phyloP scores from a whole-genome alignment of 2,113 vertebrate species.

The Pteruthius melanotis region DNA sequence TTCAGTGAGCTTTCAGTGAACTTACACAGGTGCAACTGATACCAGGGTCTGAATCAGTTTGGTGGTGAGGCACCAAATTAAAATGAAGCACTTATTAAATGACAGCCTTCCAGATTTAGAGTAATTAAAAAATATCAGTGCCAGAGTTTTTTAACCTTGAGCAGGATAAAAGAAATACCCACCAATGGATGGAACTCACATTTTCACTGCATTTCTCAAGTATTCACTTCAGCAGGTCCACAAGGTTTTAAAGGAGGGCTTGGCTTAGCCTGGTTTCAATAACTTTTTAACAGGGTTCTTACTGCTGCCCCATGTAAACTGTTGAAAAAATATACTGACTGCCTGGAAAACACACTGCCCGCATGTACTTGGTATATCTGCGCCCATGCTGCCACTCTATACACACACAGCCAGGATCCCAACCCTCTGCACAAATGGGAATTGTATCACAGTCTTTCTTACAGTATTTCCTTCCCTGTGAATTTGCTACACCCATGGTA shows the following conservation, averaged over 20 bases:
- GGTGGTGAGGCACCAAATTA: background rate
- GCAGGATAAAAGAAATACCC: background rate
- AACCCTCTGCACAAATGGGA: background rate
- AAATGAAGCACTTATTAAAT: background rate
- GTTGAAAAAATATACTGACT: background rate
- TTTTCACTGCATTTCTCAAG: background rate
- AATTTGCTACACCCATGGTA: background rate
- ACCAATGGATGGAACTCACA: background rate
- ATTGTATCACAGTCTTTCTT: background rate
- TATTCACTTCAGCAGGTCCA: background rate
- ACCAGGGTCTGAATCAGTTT: background rate
- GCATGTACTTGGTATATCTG: fast-evolving
- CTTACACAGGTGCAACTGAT: background rate
- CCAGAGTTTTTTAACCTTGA: background rate
- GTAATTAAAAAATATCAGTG: background rate
- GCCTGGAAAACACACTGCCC: background rate
- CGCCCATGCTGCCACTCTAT: fast-evolving
- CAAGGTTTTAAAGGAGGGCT: background rate
- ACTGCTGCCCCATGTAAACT: background rate
- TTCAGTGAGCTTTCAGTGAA: background rate
- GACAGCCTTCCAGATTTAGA: background rate
- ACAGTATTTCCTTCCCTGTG: background rate
- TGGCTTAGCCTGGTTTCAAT: background rate
- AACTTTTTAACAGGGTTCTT: background rate
- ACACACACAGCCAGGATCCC: background rate